Percentiles rank a stretch among this genome's conserved stretches.
These are phyloP conservation scores for Xylocampa areola DNA, from an alignment of 2,888 invertebrate genomes.

Conservation along the genomic window DNA sequence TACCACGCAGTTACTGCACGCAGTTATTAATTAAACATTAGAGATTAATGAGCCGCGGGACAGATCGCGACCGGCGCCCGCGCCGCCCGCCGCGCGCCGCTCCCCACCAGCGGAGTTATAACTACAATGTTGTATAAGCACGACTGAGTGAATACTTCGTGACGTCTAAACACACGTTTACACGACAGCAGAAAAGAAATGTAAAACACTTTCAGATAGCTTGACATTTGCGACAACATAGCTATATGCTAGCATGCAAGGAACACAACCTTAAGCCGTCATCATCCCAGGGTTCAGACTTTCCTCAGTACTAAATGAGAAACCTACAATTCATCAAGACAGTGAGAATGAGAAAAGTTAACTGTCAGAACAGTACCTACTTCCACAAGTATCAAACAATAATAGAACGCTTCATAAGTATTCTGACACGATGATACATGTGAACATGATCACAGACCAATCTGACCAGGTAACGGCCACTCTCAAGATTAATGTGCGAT, in stretches of 20 bases:
- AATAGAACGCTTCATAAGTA: neutral
- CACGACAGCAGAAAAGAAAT: too few species aligned
- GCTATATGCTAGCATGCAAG: too few species aligned
- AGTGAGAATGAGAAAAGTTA: too few species aligned
- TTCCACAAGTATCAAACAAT: neutral
- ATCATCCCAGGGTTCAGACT: too few species aligned
- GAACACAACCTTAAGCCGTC: too few species aligned
- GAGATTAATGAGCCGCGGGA: constrained; percentile 33
- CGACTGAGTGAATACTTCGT: neutral
- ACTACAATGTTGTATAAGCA: constrained; percentile 1
- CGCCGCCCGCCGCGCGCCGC: neutral
- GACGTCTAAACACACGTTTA: neutral
- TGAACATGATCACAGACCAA: constrained; percentile 8
- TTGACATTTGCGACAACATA: too few species aligned
- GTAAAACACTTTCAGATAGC: too few species aligned
- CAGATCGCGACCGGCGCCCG: constrained; percentile 14
- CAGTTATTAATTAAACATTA: constrained; percentile 50
- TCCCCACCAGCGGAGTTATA: neutral
- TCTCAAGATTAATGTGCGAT: constrained; percentile 6
- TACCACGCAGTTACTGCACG: constrained; percentile 7
- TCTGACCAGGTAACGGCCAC: constrained; percentile 4
- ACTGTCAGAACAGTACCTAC: constrained; percentile 1
- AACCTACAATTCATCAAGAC: too few species aligned
- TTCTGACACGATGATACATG: constrained; percentile 6
- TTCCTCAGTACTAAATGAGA: too few species aligned